Conservation (phyloP, 2,113 vertebrate species). For the Bucco capensis region DNA sequence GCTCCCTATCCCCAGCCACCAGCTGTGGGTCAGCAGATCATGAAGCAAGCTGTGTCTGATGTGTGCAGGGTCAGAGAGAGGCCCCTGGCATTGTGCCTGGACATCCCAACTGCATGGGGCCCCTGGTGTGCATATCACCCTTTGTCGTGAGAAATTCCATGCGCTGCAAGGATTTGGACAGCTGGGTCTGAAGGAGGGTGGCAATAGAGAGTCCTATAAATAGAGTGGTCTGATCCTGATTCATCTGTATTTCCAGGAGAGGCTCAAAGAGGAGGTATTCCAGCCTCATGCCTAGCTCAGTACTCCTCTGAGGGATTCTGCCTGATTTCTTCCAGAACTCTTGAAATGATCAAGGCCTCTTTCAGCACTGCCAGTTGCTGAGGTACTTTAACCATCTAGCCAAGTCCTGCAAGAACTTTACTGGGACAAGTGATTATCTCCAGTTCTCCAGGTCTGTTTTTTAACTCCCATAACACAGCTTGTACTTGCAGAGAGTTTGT, state of each 20-base stretch:
- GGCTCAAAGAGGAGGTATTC: background rate
- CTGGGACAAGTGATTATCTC: background rate
- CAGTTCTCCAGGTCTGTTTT: background rate
- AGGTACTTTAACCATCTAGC: background rate
- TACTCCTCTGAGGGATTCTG: background rate
- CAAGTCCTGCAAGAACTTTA: background rate
- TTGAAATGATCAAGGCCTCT: background rate
- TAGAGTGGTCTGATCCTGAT: background rate
- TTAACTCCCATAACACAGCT: background rate
- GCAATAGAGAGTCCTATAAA: background rate
- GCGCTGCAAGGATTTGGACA: background rate
- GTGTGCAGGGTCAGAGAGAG: background rate
- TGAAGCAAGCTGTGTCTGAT: background rate
- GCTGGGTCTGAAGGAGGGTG: background rate
- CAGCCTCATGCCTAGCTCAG: background rate
- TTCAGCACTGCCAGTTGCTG: background rate
- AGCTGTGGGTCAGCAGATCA: background rate
- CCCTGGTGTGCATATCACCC: background rate
- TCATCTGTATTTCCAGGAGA: background rate
- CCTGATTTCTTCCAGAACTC: background rate
- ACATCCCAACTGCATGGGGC: background rate
- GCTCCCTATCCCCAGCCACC: background rate
- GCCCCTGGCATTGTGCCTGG: background rate
- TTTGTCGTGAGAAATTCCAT: accelerated
- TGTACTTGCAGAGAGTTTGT: background rate